Percentiles rank a stretch among this genome's conserved stretches.
phyloP scores from a whole-genome alignment of 92 coral and sea anemone species.

The Porites divaricata region DNA sequence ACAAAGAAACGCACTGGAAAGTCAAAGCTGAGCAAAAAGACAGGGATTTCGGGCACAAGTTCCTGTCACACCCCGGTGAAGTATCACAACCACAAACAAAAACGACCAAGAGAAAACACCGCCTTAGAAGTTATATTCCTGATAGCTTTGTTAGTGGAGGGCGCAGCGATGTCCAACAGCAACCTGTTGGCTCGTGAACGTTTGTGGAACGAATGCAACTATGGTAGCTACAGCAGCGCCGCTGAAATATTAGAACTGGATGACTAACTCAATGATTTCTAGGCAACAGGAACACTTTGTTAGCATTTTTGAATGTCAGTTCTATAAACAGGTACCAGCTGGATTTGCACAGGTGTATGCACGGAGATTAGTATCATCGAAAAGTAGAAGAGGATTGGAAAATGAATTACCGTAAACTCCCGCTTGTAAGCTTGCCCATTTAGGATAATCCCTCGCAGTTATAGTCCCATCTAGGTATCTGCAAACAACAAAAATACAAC shows the following conservation, averaged over 20 bases:
- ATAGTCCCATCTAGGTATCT: no score
- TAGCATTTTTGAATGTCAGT: background rate
- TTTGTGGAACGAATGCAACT: background rate
- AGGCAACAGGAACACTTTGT: background rate
- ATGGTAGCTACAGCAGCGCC: background rate
- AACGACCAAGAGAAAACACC: constrained; percentile 14
- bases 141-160: constrained; percentile 31
- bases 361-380: no score
- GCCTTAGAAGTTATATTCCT: constrained; percentile 43
- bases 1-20: constrained; percentile 15
- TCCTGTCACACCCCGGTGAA: constrained; percentile 15
- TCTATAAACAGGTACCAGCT: constrained; percentile 7
- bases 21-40: background rate
- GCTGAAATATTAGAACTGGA: constrained; percentile 45
- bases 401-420: no score
- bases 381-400: no score
- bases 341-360: background rate
- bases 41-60: background rate
- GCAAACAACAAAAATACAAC: no score
- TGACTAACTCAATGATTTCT: constrained; percentile 1
- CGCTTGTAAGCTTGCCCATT: no score
- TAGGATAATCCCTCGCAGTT: no score
- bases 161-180: constrained; percentile 21
- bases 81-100: background rate
- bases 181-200: background rate